Percentiles rank a stretch among this genome's conserved stretches.
These are phyloP conservation scores for Drosophila carrolli DNA, from an alignment of 1,140 invertebrate species.

Conservation along the genomic window DNA sequence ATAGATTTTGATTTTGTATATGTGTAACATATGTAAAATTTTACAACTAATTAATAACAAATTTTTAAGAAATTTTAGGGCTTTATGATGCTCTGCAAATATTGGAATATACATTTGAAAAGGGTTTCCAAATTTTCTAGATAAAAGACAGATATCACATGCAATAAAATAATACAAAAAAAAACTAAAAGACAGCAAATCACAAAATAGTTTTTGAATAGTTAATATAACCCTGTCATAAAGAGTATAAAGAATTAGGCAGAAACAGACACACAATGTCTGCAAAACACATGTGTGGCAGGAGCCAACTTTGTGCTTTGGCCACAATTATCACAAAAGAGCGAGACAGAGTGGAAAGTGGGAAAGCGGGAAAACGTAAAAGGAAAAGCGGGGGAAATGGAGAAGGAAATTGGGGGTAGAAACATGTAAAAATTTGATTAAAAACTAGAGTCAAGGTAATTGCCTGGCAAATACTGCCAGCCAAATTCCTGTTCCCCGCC, in stretches of 20 bases:
- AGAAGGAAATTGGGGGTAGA: conserved; percentile 43
- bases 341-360: neutral
- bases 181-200: no score
- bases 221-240: neutral
- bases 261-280: conserved; percentile 4
- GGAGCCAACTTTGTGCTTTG: conserved; percentile 38
- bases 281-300: conserved; percentile 18
- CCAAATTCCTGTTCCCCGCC: conserved; percentile 1
- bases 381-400: neutral
- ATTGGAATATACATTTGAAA: no score
- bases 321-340: conserved; percentile 46
- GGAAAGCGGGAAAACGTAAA: neutral
- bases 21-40: no score
- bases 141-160: no score
- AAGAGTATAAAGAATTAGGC: conserved; percentile 30
- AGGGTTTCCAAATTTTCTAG: no score
- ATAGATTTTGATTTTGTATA: no score
- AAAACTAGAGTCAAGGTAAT: conserved; percentile 76
- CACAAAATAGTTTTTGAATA: no score
- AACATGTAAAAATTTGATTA: conserved; percentile 75
- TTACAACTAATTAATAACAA: no score
- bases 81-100: no score
- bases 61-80: no score
- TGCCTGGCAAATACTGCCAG: conserved; percentile 42
- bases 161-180: no score